phyloP scores from a whole-genome alignment of 2,888 invertebrate species.

The Ferrisia virgata region DNA sequence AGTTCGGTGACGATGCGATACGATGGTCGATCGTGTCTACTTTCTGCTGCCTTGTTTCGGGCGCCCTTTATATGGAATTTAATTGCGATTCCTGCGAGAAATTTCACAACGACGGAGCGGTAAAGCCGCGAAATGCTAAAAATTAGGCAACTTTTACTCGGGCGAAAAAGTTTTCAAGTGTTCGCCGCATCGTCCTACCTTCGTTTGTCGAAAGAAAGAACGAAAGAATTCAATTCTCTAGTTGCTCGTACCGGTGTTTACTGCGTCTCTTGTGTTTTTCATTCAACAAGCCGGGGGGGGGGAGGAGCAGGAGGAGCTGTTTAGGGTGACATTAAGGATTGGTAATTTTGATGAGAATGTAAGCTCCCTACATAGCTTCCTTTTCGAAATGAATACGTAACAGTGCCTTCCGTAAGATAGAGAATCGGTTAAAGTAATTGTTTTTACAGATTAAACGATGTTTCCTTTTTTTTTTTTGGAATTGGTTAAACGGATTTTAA shows the following conservation, averaged over 20 bases:
- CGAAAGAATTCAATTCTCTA: background rate
- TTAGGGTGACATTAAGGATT: background rate
- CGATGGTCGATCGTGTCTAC: background rate
- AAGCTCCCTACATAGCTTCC: background rate
- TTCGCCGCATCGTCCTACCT: background rate
- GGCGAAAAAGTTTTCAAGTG: background rate
- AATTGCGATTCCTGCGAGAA: background rate
- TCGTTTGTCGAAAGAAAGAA: background rate
- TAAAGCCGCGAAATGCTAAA: background rate
- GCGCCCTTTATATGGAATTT: background rate
- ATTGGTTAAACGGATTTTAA: background rate
- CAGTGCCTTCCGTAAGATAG: background rate
- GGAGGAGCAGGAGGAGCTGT: background rate
- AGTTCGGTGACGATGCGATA: background rate
- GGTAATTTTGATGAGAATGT: background rate
- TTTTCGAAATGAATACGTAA: background rate
- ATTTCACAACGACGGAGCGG: no score
- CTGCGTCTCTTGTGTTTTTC: background rate
- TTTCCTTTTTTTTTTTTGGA: no score
- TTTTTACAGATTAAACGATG: background rate
- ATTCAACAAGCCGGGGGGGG: background rate
- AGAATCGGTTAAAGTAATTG: background rate
- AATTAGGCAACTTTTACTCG: background rate
- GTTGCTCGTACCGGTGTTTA: background rate
- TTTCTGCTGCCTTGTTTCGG: background rate